Conservation (phyloP, 2,797 vertebrate species). For the Valencia hispanica region DNA sequence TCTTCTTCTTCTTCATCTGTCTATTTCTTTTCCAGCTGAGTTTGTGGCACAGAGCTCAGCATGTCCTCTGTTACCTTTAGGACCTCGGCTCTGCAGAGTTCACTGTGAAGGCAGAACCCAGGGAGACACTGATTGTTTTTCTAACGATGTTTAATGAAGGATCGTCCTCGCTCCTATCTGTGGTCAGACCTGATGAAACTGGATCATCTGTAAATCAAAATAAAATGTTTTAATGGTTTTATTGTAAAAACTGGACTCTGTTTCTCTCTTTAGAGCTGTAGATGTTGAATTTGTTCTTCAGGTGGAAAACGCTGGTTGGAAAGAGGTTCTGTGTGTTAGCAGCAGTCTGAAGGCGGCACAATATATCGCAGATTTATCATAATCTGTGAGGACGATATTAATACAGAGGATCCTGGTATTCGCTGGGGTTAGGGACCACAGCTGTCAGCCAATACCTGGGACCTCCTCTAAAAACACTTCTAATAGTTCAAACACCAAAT, state of each 20-base stretch:
- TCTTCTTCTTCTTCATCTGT: not conserved
- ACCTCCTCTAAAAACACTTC: not conserved
- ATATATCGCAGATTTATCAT: not conserved
- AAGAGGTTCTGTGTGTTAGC: not conserved
- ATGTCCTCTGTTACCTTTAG: slow-evolving; percentile 33
- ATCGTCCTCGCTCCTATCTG: slow-evolving; percentile 42
- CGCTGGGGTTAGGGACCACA: too few relatives aligned
- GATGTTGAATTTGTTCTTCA: not conserved
- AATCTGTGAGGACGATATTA: not conserved
- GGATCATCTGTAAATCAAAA: slow-evolving; percentile 77
- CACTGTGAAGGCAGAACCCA: slow-evolving; percentile 54
- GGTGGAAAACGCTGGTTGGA: not conserved
- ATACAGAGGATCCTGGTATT: not conserved
- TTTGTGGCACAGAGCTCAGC: not conserved
- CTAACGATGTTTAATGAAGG: slow-evolving; percentile 61
- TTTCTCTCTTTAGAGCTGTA: not conserved
- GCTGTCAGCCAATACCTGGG: not conserved
- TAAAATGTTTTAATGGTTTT: slow-evolving; percentile 65
- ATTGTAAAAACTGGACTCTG: not conserved
- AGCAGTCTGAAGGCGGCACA: not conserved
- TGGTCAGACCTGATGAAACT: slow-evolving; percentile 74
- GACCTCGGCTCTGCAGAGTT: slow-evolving; percentile 50
- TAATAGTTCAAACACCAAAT: not conserved
- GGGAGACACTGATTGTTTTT: slow-evolving; percentile 31
- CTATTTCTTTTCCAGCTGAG: not conserved